Base-by-base conservation (phyloP, 2,797 vertebrate species). In the Trachops cirrhosus region DNA sequence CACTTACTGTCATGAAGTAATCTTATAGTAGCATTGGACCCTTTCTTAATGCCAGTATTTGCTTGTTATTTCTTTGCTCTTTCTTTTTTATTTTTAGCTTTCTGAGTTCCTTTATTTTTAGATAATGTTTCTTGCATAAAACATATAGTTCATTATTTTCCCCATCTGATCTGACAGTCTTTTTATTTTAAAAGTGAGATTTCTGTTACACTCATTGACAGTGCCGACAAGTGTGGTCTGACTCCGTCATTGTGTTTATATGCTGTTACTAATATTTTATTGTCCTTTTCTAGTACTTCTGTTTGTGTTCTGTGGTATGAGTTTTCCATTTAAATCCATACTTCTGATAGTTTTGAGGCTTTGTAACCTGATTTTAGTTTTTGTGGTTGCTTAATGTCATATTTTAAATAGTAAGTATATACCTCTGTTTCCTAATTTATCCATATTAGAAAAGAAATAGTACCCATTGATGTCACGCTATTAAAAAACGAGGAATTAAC, bases 331-430 rank as follows among this genome's bases (percentile, higher is more conserved):
- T 87, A 50, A 94, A 57, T 83, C 67, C 39, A 39, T 93, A 10
- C n/a, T 80, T 77, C 32, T 77, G 74, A 14, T 50, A 82, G 57
- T 78, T 86, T 87, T 67, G 52, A 74, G 26, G 9, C 86, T 92
- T 93, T 83, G 12, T 93, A 92, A 90, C 41, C 29, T 82, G 11
- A 41, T 68, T 89, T 93, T 80, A 62, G 41, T 86, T 93, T 37
- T 77, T 39, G 18, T 71, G 22, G 8, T 78, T 93, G n/a, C 37
- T 80, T 85, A 92, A 24, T 86, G n/a, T 67, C 46, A 46, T 48
- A 52, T 77, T 93, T 79, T 92, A 82, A 85, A 54, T 73, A 87
- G 46, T 96, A 32, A 32, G 26, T 37, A n/a, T 24, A 16, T 71
- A 77, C 18, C 48, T 93, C 18, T 79, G 14, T 84, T 91, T 85